Evolutionary conservation across 2,113 vertebrate species (phyloP), one percentile per base, ranked within the genome.

Genomic region (Lampris incognitus): DNA sequence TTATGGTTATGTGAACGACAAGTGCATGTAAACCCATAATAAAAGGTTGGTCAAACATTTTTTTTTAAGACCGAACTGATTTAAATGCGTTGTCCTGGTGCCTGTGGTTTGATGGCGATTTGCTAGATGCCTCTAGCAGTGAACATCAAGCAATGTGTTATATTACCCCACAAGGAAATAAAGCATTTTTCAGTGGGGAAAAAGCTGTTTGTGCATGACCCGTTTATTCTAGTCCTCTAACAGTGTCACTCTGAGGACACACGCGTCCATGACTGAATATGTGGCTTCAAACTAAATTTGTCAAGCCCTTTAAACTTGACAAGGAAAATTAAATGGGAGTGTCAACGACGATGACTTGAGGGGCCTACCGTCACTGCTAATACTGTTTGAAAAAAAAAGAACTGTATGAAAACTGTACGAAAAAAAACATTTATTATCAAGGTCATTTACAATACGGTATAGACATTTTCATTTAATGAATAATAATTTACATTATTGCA

Each of bases 401-500:
- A 24, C 24, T 24, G 24, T 42, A 60, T 7, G 41, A 80, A 77
- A 70, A 39, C 3, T 10, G 3, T 66, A 48, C 84, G 86, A 84
- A 89, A 70, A 72, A 88, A 60, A 48, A 83, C 24, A 55, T 84
- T 68, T 76, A 86, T 92, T 89, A 89, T 90, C 90, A 86, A 72
- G 66, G 86, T 84, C 74, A 82, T 81, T 55, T 75, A 72, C 72
- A 91, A 87, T 86, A 89, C 85, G 85, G 42, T 80, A 86, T 84
- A 9, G 72, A 85, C 78, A 85, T 85, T 76, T 74, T 56, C 55
- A 66, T 13, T 85, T 70, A 79, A 63, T 85, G 85, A 82, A 88
- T 88, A 73, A 69, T 86, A 75, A 79, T 86, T 88, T 90, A 92
- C 85, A 92, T 92, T 93, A 93, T 92, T 93, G 90, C 90, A 89